Evolutionary conservation across 2,797 vertebrate genomes (phyloP).

Genomic region (Brotula barbata): DNA sequence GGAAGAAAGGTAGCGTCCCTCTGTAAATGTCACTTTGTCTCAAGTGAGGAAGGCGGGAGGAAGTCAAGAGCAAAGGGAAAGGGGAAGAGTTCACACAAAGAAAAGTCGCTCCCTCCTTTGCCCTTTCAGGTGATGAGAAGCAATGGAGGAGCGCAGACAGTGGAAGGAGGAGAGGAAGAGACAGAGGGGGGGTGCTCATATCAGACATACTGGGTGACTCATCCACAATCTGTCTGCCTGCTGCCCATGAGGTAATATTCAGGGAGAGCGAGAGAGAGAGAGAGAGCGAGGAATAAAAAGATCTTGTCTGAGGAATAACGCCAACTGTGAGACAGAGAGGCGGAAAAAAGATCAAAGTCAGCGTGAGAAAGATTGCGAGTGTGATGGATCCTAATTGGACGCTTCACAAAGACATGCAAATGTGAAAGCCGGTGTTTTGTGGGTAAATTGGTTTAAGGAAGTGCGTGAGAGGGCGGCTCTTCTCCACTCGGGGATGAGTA

Average conservation of each 20-base stretch:
- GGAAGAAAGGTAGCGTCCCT: conserved; percentile 55
- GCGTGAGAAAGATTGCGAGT: conserved; percentile 44
- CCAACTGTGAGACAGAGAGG: conserved; percentile 41
- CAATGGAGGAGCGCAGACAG: conserved; percentile 26
- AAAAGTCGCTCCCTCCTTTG: conserved; percentile 62
- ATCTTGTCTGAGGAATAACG: conserved; percentile 18
- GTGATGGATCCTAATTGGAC: conserved; percentile 74
- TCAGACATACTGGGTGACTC: conserved; percentile 67
- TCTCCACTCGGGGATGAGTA: conserved; percentile 55
- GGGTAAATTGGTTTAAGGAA: conserved; percentile 64
- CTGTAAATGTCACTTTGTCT: conserved; percentile 77
- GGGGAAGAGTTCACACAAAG: conserved; percentile 56
- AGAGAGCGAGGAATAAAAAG: conserved; percentile 46
- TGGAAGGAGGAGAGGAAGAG: background rate
- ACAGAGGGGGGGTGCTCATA: conserved; percentile 50
- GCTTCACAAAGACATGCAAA: conserved; percentile 68
- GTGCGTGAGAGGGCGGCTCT: conserved; percentile 42
- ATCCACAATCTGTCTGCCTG: conserved; percentile 66
- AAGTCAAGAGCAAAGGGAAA: conserved; percentile 40
- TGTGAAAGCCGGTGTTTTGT: conserved; percentile 66
- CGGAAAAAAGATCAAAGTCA: conserved; percentile 59
- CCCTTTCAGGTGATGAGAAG: conserved; percentile 58
- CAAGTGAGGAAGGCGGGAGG: conserved; percentile 46
- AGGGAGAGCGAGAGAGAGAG: conserved; percentile 39
- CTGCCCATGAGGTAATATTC: conserved; percentile 60